These are phyloP conservation scores for Artibeus jamaicensis DNA, from an alignment of 2,797 vertebrate genomes.

Conservation along the genomic window DNA sequence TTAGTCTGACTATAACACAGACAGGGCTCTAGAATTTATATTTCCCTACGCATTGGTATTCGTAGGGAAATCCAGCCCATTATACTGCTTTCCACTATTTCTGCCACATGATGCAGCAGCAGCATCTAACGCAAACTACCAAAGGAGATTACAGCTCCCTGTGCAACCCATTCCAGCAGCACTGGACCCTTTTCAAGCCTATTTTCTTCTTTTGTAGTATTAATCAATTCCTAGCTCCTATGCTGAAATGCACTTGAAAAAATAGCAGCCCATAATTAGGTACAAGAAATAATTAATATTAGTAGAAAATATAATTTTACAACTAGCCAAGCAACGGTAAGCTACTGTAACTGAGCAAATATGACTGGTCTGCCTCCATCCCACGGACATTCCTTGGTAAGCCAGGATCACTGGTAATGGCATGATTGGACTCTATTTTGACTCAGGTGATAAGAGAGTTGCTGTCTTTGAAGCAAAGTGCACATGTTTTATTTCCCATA, in stretches of 20 bases:
- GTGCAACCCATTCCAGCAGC: not conserved
- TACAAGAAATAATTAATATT: not conserved
- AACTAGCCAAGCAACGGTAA: not conserved
- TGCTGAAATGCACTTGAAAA: not conserved
- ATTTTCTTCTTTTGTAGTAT: not conserved
- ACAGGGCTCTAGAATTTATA: not conserved
- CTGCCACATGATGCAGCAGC: not conserved
- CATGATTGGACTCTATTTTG: not conserved
- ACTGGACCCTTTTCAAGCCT: not conserved
- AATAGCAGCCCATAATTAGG: not conserved
- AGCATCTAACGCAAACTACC: not conserved
- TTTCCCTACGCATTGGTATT: not conserved
- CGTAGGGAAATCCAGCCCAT: not conserved
- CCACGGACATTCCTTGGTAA: not conserved
- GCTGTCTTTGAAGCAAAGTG: not conserved
- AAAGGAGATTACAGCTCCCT: not conserved
- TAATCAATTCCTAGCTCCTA: not conserved
- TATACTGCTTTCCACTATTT: not conserved
- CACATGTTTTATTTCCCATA: not conserved
- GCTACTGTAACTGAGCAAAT: not conserved
- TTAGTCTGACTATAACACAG: not conserved
- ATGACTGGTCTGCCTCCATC: not conserved
- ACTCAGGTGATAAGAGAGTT: not conserved
- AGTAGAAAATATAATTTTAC: not conserved
- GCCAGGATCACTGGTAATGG: not conserved